These are phyloP conservation scores for Synergus japonicus DNA, from an alignment of 2,888 invertebrate genomes.

Conservation along the genomic window DNA sequence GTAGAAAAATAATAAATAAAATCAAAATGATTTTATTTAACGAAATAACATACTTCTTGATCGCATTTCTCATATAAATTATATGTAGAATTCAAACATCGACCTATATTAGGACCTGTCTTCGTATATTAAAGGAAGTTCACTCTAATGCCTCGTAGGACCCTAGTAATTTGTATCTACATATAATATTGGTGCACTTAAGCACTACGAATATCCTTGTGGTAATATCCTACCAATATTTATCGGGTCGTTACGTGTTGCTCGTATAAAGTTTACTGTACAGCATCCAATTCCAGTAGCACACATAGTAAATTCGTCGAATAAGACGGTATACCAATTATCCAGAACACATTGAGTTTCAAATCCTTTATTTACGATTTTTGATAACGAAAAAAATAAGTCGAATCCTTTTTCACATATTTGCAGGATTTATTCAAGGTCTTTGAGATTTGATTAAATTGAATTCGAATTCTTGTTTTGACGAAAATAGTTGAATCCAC, in stretches of 20 bases:
- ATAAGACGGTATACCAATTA: not conserved
- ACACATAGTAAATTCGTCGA: not conserved
- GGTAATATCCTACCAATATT: conserved; percentile 18
- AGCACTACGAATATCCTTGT: not conserved
- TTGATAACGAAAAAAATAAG: not conserved
- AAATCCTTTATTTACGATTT: not conserved
- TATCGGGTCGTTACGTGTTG: conserved; percentile 7
- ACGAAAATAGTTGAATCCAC: too few relatives aligned
- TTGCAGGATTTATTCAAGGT: too few relatives aligned
- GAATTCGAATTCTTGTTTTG: too few relatives aligned
- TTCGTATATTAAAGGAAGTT: not conserved
- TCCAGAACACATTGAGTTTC: not conserved
- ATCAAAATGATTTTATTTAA: not conserved
- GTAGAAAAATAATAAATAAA: too few relatives aligned
- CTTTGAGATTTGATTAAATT: too few relatives aligned
- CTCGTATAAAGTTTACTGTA: conserved; percentile 2
- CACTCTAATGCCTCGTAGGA: conserved; percentile 4
- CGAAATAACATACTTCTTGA: not conserved
- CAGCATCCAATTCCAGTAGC: conserved; percentile 8
- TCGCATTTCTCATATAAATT: not conserved
- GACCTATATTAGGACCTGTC: not conserved
- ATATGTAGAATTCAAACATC: not conserved
- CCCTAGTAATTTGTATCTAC: not conserved
- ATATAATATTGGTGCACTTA: not conserved
- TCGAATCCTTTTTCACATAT: too few relatives aligned